Conservation (phyloP, 1,140 invertebrate species). For the Drosophila watanabei region DNA sequence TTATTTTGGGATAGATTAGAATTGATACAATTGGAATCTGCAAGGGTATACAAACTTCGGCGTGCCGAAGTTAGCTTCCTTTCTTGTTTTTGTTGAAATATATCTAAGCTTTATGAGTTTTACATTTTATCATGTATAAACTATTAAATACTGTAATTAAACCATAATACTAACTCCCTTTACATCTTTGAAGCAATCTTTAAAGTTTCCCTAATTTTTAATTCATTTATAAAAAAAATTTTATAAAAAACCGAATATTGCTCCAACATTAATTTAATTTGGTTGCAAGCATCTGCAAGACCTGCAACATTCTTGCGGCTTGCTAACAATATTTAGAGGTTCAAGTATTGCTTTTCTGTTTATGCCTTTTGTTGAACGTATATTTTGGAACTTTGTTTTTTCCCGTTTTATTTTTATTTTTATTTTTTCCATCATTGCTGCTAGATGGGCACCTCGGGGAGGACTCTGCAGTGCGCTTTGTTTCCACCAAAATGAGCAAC, state of each 20-base stretch:
- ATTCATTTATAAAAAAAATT: background rate
- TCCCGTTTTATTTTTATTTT: constrained; percentile 9
- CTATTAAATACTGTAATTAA: background rate
- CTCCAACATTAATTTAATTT: constrained; percentile 7
- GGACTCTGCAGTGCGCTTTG: constrained; percentile 41
- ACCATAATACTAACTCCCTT: no score
- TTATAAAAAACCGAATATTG: background rate
- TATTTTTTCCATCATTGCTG: constrained; percentile 20
- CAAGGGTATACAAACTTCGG: no score
- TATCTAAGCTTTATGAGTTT: no score
- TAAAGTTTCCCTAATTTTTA: background rate
- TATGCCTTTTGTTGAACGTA: constrained; percentile 30
- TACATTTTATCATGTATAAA: background rate
- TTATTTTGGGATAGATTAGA: no score
- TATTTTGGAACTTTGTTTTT: constrained; percentile 8
- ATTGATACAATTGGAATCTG: no score
- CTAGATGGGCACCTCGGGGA: constrained; percentile 27
- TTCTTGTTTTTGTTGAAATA: no score
- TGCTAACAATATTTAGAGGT: constrained; percentile 7
- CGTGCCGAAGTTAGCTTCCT: no score
- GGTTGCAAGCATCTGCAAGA: constrained; percentile 40
- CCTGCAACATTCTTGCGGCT: constrained; percentile 73
- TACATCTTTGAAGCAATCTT: accelerated
- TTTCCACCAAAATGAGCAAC: constrained; percentile 72
- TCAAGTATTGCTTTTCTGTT: constrained; percentile 41